Evolutionary conservation across 2,797 vertebrate genomes (phyloP).

Genomic region (Urophycis tenuis): DNA sequence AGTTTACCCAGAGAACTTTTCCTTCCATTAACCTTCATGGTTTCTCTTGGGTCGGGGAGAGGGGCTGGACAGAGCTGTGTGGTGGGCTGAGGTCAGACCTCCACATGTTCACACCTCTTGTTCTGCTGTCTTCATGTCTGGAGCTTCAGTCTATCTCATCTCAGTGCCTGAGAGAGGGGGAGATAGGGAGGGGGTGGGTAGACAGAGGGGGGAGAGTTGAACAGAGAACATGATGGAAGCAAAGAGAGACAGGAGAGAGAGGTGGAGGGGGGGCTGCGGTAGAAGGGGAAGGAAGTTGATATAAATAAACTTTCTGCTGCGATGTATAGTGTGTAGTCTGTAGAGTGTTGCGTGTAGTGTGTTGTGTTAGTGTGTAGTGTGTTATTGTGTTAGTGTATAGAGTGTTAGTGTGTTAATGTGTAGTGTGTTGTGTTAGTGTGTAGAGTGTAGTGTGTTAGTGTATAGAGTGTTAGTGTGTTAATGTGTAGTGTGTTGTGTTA

Average conservation of each 20-base stretch:
- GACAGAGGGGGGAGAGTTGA: neutral
- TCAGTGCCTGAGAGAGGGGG: neutral
- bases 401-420: no score
- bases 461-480: no score
- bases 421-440: no score
- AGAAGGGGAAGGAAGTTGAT: slow-evolving; percentile 34
- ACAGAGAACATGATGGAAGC: neutral
- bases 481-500: no score
- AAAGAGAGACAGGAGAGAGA: neutral
- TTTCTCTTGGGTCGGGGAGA: slow-evolving; percentile 33
- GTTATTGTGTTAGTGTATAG: no score
- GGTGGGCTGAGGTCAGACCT: neutral
- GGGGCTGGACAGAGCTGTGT: slow-evolving; percentile 7
- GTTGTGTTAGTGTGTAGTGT: slow-evolving; percentile 68
- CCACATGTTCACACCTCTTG: neutral
- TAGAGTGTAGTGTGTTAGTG: no score
- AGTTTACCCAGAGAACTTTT: slow-evolving; percentile 35
- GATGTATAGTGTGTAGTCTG: slow-evolving; percentile 51
- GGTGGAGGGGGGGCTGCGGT: neutral
- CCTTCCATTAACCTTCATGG: slow-evolving; percentile 60
- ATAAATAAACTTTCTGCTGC: slow-evolving; percentile 65
- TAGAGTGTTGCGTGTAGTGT: slow-evolving; percentile 66
- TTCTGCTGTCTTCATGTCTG: slow-evolving; percentile 1
- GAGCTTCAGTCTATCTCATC: neutral
- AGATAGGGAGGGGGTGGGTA: no score